Percentiles rank a stretch among this genome's conserved stretches.
Conservation (phyloP, 2,113 vertebrate genomes). For the Thryonomys swinderianus region DNA sequence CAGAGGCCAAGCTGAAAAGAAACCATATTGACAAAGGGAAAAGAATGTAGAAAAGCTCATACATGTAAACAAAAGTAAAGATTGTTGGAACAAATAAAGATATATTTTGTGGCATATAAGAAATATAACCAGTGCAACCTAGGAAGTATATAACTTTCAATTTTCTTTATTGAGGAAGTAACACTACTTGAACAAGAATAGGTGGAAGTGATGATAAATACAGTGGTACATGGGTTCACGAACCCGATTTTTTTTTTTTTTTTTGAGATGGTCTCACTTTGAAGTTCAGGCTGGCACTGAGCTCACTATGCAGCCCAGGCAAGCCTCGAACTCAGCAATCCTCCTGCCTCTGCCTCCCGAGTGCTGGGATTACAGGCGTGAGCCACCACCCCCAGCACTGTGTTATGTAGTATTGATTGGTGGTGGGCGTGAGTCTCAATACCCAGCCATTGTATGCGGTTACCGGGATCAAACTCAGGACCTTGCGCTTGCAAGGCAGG, state of each 20-base stretch:
- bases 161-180: constrained; percentile 17
- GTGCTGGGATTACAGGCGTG: too few relatives aligned
- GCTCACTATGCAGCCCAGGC: too few relatives aligned
- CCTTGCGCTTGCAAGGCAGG: too few relatives aligned
- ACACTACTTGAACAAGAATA: neutral
- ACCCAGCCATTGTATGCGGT: too few relatives aligned
- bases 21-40: neutral
- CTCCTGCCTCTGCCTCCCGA: too few relatives aligned
- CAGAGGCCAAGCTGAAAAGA: neutral
- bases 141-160: neutral
- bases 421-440: too few relatives aligned
- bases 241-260: neutral
- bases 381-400: too few relatives aligned
- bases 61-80: neutral
- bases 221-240: neutral
- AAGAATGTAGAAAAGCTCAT: neutral
- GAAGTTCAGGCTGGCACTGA: too few relatives aligned
- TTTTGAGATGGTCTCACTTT: too few relatives aligned
- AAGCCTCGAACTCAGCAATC: too few relatives aligned
- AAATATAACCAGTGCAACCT: neutral
- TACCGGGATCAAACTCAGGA: too few relatives aligned
- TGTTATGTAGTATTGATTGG: too few relatives aligned
- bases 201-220: neutral
- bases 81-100: neutral
- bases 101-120: neutral